Evolutionary conservation across 1,140 invertebrate species (phyloP), one percentile per base, ranked within the genome.

Genomic region (Zaprionus lachaisei): DNA sequence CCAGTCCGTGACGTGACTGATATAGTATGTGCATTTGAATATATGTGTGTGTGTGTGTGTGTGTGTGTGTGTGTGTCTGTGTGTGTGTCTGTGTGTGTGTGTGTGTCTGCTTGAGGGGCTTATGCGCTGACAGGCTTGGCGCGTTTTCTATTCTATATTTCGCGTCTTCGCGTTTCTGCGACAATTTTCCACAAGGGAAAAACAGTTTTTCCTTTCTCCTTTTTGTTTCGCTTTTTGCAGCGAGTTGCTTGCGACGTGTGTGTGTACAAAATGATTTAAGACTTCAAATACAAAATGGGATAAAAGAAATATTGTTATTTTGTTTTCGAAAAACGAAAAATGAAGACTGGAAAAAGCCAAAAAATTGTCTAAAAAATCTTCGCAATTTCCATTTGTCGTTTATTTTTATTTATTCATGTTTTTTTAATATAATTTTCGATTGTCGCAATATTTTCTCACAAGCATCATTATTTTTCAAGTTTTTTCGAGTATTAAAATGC

Each of bases 1-100:
- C 14, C 20, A 31, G 47, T 37, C 37, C 34, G 54, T 17, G 51
- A 71, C 58, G 68, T 71, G 68, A 63, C 68, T 71, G 55, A 67
- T 67, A 67, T 12, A 47, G 15, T 41, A 2, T 55, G 9, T 17
- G 41, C n/a, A 44, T 5, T 22, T 38, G 31, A 34, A 15, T 15
- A 55, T 55, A 24, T 56, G 7, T 56, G 6, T 2, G 1, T n/a
- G 9, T 20, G 4, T 4, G 11, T 38, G 37, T 38, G 6, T 7
- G 5, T 28, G 28, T 28, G 28, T 28, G 6, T 28, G 4, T 49
- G 17, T 49, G 17, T 2, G 5, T 44, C 1, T n/a, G 14, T 37
- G 34, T 37, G 38, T 41, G 38, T 2, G 15, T 44, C 14, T n/a
- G 14, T 37, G 34, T 37, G 38, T 41, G 38, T 41, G 15, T 12